Conservation (phyloP, 2,888 invertebrate genomes). For the Julus scandinavius region DNA sequence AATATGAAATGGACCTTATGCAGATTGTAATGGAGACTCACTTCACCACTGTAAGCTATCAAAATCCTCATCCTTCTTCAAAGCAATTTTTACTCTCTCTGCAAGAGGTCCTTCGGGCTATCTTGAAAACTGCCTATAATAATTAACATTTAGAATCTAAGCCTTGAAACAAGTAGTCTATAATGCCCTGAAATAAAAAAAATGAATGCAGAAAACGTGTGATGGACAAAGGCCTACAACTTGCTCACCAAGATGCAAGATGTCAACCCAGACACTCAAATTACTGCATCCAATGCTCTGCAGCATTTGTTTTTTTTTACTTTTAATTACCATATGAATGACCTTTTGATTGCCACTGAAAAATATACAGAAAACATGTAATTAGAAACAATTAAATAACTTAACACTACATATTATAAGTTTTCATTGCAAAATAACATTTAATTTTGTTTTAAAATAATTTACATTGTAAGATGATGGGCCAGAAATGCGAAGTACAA, state of each 20-base stretch:
- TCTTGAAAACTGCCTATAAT: no score
- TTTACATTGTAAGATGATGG: slow-evolving; percentile 30
- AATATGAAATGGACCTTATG: no score
- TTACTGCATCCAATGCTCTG: slow-evolving; percentile 79
- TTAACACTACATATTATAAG: not conserved
- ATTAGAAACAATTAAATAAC: slow-evolving; percentile 6
- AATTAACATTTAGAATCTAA: not conserved
- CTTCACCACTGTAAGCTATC: no score
- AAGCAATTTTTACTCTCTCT: no score
- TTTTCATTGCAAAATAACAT: slow-evolving; percentile 54
- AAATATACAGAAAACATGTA: not conserved
- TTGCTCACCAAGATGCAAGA: slow-evolving; percentile 78
- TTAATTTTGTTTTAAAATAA: slow-evolving; percentile 22
- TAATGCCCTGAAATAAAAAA: not conserved
- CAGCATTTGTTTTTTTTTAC: slow-evolving; percentile 77
- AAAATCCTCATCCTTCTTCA: no score
- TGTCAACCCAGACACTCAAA: slow-evolving; percentile 79
- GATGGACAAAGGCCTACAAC: slow-evolving; percentile 69
- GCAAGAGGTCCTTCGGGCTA: no score
- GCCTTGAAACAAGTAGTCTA: not conserved
- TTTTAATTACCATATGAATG: not conserved
- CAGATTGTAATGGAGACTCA: no score
- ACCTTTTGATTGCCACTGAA: not conserved
- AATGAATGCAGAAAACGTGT: not conserved
- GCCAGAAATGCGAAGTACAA: not conserved